Evolutionary conservation across 2,113 vertebrate species (phyloP), one percentile per base, ranked within the genome.

Genomic region (Tyrannus savana): DNA sequence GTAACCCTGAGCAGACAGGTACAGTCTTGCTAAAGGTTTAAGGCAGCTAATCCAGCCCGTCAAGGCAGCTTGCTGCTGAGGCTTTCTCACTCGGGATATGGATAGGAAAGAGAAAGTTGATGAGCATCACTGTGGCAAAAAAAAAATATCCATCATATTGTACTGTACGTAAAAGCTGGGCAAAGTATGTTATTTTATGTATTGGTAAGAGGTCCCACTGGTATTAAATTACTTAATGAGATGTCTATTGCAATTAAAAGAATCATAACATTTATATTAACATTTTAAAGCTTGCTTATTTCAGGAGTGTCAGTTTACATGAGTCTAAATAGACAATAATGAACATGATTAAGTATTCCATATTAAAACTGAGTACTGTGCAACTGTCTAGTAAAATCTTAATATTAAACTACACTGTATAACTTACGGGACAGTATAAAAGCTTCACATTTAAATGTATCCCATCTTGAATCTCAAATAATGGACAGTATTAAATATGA

Each of bases 201-300:
- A 97, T 93, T 95, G 91, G 95, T 96, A 94, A 97, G 87, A 93
- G 92, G 94, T 94, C 97, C 96, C 96, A 83, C 62, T 27, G 37
- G 96, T 91, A 97, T 97, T 97, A 97, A 97, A 97, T 98, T 97
- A 96, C 96, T 97, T 97, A 98, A 98, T 97, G 97, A 98, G 94
- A 93, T 97, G 98, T 98, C 97, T 97, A 93, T 95, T 98, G 96
- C 96, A 98, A 97, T 98, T 98, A 98, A 97, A 98, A 97, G 90
- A 98, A 92, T 96, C 95, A 97, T 98, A 97, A 95, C 96, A 97
- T 97, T 98, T 98, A 93, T 96, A 98, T 98, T 98, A 97, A 96
- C 95, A 59, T 98, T 97, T 97, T 96, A 97, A 98, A 97, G 96
- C 96, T 96, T 98, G 96, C 97, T 97, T 98, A 96, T 96, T 97